Conservation (phyloP, 2,888 invertebrate species). For the Rotaria magnacalcarata region DNA sequence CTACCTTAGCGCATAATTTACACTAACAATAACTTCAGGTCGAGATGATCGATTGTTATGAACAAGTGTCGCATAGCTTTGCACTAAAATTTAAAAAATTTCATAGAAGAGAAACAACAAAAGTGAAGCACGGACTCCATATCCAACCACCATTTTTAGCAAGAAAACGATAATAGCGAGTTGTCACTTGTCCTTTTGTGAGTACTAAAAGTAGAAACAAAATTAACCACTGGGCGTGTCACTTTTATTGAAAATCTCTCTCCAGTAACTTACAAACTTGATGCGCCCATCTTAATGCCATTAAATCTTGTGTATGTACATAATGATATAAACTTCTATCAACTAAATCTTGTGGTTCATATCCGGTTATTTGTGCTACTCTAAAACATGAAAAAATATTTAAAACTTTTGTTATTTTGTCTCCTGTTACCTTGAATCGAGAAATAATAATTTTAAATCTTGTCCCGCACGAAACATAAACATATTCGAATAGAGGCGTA, state of each 20-base stretch:
- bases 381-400: constrained; percentile 61
- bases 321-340: constrained; percentile 94
- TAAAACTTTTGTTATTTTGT: too few species aligned
- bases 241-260: too few species aligned
- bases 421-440: constrained; percentile 77
- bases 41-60: constrained; percentile 89
- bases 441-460: constrained; percentile 85
- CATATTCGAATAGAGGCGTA: constrained; percentile 92
- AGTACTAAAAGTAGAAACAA: constrained; percentile 68
- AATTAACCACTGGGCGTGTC: background rate
- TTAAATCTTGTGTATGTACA: constrained; percentile 82
- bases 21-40: constrained; percentile 91
- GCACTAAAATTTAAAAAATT: constrained; percentile 62
- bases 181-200: constrained; percentile 89
- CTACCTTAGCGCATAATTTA: constrained; percentile 64
- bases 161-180: constrained; percentile 88
- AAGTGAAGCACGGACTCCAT: constrained; percentile 64
- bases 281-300: constrained; percentile 81
- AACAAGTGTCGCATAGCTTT: constrained; percentile 92
- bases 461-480: constrained; percentile 95
- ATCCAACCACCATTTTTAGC: constrained; percentile 94
- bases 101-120: too few species aligned
- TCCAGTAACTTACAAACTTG: constrained; percentile 73
- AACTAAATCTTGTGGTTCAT: constrained; percentile 91
- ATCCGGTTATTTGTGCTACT: constrained; percentile 85